phyloP scores from a whole-genome alignment of 2,888 invertebrate species.

The Heterodera filipjevi region DNA sequence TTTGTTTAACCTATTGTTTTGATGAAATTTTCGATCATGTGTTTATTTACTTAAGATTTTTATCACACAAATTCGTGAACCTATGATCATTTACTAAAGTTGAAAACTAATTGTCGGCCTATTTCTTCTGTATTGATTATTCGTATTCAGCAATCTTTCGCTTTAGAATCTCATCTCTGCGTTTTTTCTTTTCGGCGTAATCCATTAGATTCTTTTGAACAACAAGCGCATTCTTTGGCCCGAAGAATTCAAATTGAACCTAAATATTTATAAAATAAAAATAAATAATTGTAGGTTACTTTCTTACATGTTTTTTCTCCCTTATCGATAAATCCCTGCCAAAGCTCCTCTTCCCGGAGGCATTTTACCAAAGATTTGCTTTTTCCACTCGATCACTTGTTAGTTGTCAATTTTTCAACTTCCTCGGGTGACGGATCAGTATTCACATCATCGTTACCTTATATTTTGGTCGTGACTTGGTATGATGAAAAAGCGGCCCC shows the following conservation, averaged over 20 bases:
- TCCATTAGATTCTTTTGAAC: background rate
- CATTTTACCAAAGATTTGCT: background rate
- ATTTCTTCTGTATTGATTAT: background rate
- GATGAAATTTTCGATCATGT: background rate
- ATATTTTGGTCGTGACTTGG: too few species aligned
- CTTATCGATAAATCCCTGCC: background rate
- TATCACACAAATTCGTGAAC: too few species aligned
- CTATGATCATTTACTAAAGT: too few species aligned
- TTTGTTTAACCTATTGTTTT: background rate
- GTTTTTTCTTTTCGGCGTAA: background rate
- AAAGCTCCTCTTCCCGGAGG: background rate
- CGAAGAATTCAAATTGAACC: background rate
- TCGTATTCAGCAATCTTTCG: background rate
- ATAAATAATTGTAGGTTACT: background rate
- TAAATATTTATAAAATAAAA: background rate
- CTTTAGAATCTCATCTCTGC: background rate
- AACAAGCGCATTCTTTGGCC: background rate
- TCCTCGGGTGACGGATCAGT: background rate
- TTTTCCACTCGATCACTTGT: background rate
- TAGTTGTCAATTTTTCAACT: background rate
- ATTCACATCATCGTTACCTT: background rate
- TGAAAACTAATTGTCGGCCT: background rate
- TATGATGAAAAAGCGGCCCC: slow-evolving; percentile 23
- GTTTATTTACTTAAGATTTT: background rate
- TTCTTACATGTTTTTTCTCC: background rate